These are phyloP conservation scores for Aphelinus certus DNA, from an alignment of 1,140 invertebrate genomes.

Conservation along the genomic window DNA sequence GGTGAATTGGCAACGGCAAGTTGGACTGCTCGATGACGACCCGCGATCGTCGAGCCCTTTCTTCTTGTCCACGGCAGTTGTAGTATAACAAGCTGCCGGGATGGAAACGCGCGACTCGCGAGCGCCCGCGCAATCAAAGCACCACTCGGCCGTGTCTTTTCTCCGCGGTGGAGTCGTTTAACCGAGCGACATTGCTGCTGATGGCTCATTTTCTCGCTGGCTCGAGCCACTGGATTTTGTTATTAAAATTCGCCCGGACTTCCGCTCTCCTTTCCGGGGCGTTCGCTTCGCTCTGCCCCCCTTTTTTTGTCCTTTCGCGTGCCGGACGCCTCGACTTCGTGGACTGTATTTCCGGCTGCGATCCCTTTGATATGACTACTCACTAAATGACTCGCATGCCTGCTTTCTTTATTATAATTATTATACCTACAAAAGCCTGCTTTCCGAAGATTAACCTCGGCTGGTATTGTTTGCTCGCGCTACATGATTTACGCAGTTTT, in stretches of 20 bases:
- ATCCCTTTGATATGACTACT: conserved; percentile 18
- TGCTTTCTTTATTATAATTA: conserved; percentile 28
- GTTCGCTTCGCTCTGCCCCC: neutral
- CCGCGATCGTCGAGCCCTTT: neutral
- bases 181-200: conserved; percentile 49
- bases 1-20: conserved; percentile 52
- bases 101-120: conserved; percentile 1
- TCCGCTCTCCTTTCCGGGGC: neutral
- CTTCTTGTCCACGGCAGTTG: neutral
- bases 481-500: neutral
- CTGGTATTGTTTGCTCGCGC: neutral
- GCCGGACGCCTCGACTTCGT: neutral
- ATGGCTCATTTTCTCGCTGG: conserved; percentile 55
- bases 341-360: conserved; percentile 27
- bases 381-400: neutral
- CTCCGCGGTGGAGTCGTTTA: conserved; percentile 34
- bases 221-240: conserved; percentile 47
- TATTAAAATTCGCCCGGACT: conserved; percentile 51
- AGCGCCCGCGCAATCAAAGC: conserved; percentile 1
- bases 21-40: neutral
- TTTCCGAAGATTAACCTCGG: conserved; percentile 12
- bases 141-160: conserved; percentile 17
- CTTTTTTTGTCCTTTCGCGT: conserved; percentile 7
- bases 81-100: conserved; percentile 40
- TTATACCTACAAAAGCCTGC: too few species aligned